Evolutionary conservation across 2,888 invertebrate species (phyloP), one percentile per base, ranked within the genome.

Genomic region (Xylota segnis): DNA sequence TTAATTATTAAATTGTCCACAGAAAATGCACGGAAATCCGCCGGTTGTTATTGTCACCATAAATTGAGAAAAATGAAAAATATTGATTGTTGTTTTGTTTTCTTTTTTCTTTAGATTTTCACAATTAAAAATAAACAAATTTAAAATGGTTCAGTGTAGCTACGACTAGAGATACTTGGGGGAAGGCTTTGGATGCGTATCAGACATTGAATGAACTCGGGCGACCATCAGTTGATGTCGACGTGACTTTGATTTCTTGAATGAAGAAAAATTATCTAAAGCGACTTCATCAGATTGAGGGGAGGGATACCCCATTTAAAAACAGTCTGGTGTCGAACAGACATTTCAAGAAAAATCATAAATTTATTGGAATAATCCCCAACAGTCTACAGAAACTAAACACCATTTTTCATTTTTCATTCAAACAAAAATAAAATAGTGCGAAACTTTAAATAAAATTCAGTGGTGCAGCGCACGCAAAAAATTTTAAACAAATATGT

Each of bases 1-100:
- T 66, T 37, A 66, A 52, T 66, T 66, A 52, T 52, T 65, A 47
- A 65, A 65, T 65, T 47, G 63, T 16, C 16, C 14, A 29, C 37
- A 66, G n/a, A 23, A n/a, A 66, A 50, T 23, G 54, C 40, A 43
- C 16, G 54, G 29, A 43, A 54, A 54, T 43, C 29, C 29, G 54
- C 5, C 40, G 40, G 37, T 16, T 40, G 52, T n/a, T 54, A 29
- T 10, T 12, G 54, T 29, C 40, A 54, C 40, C 10, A 34, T 27
- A 40, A 23, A 54, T 52, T 23, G 5, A 40, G 23, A 9, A 10
- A 27, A 5, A 12, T 1, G 6, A 59, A 43, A 43, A 34, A 3
- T 56, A 54, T 34, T 59, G 5, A 59, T 23, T 40, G n/a, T 23
- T 59, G n/a, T n/a, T n/a, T n/a, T n/a, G n/a, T n/a, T n/a, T n/a